phyloP scores from a whole-genome alignment of 2,113 vertebrate species.

The Vicugna pacos region DNA sequence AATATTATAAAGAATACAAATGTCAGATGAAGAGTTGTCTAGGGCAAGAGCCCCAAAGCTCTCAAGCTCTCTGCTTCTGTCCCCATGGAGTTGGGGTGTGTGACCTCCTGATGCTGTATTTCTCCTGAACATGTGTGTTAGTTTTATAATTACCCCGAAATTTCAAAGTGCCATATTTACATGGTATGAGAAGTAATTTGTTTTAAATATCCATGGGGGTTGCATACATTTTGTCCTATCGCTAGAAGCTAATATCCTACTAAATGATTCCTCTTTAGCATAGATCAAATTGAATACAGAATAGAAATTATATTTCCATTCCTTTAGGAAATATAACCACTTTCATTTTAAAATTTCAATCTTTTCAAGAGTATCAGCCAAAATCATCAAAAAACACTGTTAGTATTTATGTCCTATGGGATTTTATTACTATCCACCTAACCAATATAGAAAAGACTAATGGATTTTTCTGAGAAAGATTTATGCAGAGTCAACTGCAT shows the following conservation, averaged over 20 bases:
- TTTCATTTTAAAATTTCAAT: constrained; percentile 52
- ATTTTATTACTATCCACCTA: constrained; percentile 73
- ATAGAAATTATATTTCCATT: constrained; percentile 48
- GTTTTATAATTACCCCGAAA: constrained; percentile 14
- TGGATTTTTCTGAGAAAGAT: constrained; percentile 80
- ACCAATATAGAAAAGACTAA: constrained; percentile 76
- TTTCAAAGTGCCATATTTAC: not conserved
- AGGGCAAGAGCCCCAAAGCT: not conserved
- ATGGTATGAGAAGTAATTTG: not conserved
- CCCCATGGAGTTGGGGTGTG: too few species aligned
- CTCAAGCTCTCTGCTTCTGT: not conserved
- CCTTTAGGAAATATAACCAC: not conserved
- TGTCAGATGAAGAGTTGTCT: not conserved
- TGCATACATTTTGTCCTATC: not conserved
- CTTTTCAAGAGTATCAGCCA: constrained; percentile 53
- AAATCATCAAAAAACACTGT: constrained; percentile 56
- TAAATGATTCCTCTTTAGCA: constrained; percentile 52
- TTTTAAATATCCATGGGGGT: not conserved
- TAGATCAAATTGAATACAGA: constrained; percentile 24
- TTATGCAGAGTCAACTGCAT: constrained; percentile 71
- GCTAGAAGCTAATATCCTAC: not conserved
- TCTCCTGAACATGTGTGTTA: not conserved
- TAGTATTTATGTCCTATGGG: constrained; percentile 62
- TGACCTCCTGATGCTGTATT: not conserved
- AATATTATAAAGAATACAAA: not conserved